These are phyloP conservation scores for Haliaeetus leucogaster DNA, from an alignment of 2,113 vertebrate genomes.

Conservation along the genomic window DNA sequence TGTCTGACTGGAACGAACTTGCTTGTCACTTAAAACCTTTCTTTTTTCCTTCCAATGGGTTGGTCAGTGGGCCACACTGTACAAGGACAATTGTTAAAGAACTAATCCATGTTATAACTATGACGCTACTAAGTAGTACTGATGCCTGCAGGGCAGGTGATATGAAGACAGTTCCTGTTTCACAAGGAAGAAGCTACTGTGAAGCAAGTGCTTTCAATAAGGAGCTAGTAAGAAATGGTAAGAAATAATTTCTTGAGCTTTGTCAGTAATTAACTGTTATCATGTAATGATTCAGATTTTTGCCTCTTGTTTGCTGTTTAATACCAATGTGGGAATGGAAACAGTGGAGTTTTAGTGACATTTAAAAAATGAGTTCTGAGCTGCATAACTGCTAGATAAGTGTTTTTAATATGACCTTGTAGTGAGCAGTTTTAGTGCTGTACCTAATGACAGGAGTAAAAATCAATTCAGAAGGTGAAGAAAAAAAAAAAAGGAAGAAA, in stretches of 20 bases:
- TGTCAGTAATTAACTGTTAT: background rate
- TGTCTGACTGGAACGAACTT: constrained; percentile 83
- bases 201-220: constrained; percentile 86
- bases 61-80: constrained; percentile 79
- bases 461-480: background rate
- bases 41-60: constrained; percentile 83
- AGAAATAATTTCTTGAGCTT: background rate
- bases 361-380: background rate
- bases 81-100: constrained; percentile 85
- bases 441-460: background rate
- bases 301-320: background rate
- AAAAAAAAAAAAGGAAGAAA: background rate
- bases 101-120: constrained; percentile 87
- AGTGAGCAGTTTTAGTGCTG: background rate
- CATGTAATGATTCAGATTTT: background rate
- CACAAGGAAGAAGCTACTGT: constrained; percentile 82
- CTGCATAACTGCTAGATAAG: background rate
- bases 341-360: background rate
- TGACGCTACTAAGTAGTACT: constrained; percentile 80
- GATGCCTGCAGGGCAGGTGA: constrained; percentile 75
- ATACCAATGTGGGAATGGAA: background rate
- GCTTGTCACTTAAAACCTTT: constrained; percentile 89
- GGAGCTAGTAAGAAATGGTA: constrained; percentile 83
- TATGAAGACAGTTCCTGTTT: constrained; percentile 65
- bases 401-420: background rate